Evolutionary conservation across 2,113 vertebrate genomes (phyloP).

Genomic region (Epinephelus cyanopodus): DNA sequence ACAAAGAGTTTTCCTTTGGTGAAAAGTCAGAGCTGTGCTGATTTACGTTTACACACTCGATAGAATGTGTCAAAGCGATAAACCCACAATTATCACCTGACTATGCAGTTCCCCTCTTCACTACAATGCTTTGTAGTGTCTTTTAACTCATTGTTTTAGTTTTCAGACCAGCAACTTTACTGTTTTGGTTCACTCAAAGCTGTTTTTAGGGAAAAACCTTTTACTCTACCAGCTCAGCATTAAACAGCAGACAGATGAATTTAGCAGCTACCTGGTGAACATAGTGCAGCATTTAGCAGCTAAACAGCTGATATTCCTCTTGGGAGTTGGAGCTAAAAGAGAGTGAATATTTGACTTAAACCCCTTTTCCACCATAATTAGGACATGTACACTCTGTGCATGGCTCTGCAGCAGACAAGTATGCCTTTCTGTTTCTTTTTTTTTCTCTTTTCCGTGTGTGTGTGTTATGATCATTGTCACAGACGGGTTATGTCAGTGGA

Average conservation of each 20-base stretch:
- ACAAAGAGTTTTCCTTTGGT: slow-evolving; percentile 1
- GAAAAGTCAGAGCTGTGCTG: slow-evolving; percentile 3
- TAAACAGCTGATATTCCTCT: slow-evolving; percentile 12
- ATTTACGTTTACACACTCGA: not conserved
- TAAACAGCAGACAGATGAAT: not conserved
- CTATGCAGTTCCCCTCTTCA: not conserved
- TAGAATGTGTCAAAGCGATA: not conserved
- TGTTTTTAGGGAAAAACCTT: not conserved
- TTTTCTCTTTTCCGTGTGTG: no score
- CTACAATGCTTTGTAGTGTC: not conserved
- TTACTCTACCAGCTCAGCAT: not conserved
- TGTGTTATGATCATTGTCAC: no score
- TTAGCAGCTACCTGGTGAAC: not conserved
- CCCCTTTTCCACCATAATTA: no score
- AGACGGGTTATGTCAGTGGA: no score
- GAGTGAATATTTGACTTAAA: not conserved
- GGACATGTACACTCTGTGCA: no score
- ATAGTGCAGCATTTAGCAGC: not conserved
- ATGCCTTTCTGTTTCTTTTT: no score
- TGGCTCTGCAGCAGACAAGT: no score
- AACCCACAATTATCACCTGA: not conserved
- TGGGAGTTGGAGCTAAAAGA: not conserved
- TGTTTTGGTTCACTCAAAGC: not conserved
- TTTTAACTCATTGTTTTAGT: not conserved
- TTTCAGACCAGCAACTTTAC: not conserved